Conservation (phyloP, 2,888 invertebrate species). For the Lasioglossum leucozonium region DNA sequence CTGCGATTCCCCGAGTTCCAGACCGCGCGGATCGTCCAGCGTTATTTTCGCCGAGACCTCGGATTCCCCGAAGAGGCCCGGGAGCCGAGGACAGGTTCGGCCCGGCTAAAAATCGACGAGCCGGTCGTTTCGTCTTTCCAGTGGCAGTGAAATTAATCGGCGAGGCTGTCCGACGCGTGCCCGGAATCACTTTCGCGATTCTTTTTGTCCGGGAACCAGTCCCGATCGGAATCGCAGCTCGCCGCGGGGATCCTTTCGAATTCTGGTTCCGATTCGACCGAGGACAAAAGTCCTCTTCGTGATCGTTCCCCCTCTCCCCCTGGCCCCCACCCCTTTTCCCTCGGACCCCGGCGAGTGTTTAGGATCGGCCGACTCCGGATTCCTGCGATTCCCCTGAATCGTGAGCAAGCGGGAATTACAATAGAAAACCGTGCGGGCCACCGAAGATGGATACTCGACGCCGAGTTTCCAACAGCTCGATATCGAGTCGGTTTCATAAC, state of each 20-base stretch:
- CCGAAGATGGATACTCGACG: neutral
- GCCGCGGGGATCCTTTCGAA: constrained; percentile 9
- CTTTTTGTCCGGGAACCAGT: constrained; percentile 57
- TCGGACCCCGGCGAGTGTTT: neutral
- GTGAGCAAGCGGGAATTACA: neutral
- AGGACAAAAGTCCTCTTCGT: constrained; percentile 32
- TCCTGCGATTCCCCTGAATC: constrained; percentile 3
- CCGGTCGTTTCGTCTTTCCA: constrained; percentile 49
- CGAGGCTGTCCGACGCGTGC: constrained; percentile 70
- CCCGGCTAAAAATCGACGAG: constrained; percentile 47
- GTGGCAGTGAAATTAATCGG: constrained; percentile 66
- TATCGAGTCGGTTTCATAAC: neutral
- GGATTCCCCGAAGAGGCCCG: constrained; percentile 49
- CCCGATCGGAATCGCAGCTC: constrained; percentile 35
- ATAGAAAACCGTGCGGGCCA: neutral
- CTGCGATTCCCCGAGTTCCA: too few species aligned
- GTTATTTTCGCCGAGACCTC: constrained; percentile 14
- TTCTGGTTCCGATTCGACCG: constrained; percentile 7
- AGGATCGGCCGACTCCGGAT: constrained; percentile 12
- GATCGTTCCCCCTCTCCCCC: neutral
- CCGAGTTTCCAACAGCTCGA: neutral
- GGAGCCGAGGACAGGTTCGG: constrained; percentile 12
- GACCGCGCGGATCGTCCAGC: constrained; percentile 11
- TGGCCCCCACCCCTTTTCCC: too few species aligned
- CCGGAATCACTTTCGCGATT: constrained; percentile 73